Percentiles rank a stretch among this genome's conserved stretches.
Conservation (phyloP, 1,140 invertebrate species). For the Drosophila cardini region DNA sequence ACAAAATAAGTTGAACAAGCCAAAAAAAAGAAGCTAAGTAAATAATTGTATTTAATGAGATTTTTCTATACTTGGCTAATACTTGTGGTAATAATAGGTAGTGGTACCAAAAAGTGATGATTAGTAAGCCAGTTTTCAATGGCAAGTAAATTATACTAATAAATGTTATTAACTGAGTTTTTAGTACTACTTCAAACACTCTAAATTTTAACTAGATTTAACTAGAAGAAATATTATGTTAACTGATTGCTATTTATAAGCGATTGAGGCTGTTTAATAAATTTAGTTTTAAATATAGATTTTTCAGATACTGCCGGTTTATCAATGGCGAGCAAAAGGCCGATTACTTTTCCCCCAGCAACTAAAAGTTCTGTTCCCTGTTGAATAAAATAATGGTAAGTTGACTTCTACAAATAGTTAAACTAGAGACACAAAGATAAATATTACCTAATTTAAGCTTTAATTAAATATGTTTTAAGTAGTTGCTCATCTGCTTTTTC, state of each 20-base stretch:
- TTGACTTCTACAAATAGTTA: too few relatives aligned
- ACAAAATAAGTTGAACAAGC: not conserved
- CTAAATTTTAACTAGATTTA: too few relatives aligned
- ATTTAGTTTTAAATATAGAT: too few relatives aligned
- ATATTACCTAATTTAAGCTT: slow-evolving; percentile 8
- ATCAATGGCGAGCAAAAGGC: too few relatives aligned
- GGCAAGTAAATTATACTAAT: not conserved
- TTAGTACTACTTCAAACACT: not conserved
- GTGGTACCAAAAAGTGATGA: not conserved
- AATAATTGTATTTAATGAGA: slow-evolving; percentile 3
- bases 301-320: too few relatives aligned
- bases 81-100: not conserved
- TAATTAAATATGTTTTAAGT: slow-evolving; percentile 5
- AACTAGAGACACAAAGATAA: too few relatives aligned
- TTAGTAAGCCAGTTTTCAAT: not conserved
- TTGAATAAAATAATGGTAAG: too few relatives aligned
- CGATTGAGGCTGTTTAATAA: too few relatives aligned
- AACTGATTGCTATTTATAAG: too few relatives aligned
- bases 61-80: not conserved
- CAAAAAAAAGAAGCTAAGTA: slow-evolving; percentile 2
- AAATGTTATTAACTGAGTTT: not conserved
- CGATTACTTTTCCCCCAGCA: too few relatives aligned
- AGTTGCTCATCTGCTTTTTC: slow-evolving; percentile 22
- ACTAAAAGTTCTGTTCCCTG: too few relatives aligned
- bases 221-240: too few relatives aligned